phyloP scores from a whole-genome alignment of 2,888 invertebrate genomes.

The Caenorhabditis sp. region DNA sequence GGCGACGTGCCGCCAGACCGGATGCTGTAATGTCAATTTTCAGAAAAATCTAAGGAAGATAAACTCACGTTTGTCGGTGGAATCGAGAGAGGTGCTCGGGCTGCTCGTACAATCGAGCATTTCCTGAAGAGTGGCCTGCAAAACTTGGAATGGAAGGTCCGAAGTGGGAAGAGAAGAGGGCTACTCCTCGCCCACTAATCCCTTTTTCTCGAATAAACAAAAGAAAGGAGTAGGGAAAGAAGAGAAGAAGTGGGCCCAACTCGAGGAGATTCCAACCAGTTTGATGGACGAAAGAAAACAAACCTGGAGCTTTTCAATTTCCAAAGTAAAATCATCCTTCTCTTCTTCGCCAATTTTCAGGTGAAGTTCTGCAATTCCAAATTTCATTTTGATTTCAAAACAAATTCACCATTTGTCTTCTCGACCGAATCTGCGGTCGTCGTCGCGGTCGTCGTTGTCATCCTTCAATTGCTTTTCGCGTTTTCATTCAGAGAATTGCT shows the following conservation, averaged over 20 bases:
- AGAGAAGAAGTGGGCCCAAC: conserved; percentile 27
- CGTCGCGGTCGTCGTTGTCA: neutral
- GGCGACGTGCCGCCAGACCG: conserved; percentile 38
- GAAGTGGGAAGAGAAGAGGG: conserved; percentile 20
- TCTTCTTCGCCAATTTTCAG: conserved; percentile 43
- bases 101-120: conserved; percentile 61
- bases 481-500: conserved; percentile 32
- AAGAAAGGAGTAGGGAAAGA: conserved; percentile 1
- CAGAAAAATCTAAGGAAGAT: neutral
- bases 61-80: conserved; percentile 50
- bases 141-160: conserved; percentile 24
- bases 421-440: neutral
- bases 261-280: conserved; percentile 5
- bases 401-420: conserved; percentile 7
- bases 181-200: conserved; percentile 42
- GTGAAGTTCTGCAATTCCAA: conserved; percentile 24
- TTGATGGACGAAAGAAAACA: no score
- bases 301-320: conserved; percentile 58
- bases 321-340: conserved; percentile 52
- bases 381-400: neutral
- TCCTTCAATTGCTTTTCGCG: conserved; percentile 11
- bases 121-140: conserved; percentile 58
- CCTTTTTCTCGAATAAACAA: conserved; percentile 52
- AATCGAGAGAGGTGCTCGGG: conserved; percentile 59
- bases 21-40: conserved; percentile 12